Evolutionary conservation across 2,888 invertebrate genomes (phyloP).

Genomic region (Acleris cristana): DNA sequence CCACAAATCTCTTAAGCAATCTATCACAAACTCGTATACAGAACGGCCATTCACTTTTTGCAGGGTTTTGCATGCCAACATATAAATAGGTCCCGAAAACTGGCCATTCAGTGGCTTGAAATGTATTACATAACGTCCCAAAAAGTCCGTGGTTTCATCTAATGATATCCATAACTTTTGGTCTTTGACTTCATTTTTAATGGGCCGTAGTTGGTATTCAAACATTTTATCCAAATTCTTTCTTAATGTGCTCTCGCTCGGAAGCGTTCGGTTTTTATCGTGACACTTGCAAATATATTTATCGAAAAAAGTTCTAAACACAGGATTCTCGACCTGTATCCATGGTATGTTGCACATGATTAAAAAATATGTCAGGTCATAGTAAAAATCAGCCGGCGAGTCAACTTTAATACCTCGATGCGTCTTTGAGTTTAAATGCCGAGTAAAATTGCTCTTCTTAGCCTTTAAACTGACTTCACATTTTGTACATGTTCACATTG

Average conservation of each 20-base stretch:
- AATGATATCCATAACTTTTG: slow-evolving; percentile 13
- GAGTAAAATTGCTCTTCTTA: slow-evolving; percentile 5
- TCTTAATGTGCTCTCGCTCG: not conserved
- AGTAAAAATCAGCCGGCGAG: not conserved
- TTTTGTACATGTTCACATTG: slow-evolving; percentile 10
- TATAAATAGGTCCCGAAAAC: not conserved
- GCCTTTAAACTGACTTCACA: slow-evolving; percentile 15
- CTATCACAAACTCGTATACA: not conserved
- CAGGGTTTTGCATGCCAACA: not conserved
- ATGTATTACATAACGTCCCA: slow-evolving; percentile 13
- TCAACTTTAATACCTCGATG: not conserved
- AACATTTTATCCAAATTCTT: not conserved
- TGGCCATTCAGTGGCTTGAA: not conserved
- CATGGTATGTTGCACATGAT: slow-evolving; percentile 1
- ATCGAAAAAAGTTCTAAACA: slow-evolving; percentile 1
- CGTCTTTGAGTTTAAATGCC: slow-evolving; percentile 7
- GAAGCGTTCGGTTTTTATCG: slow-evolving; percentile 8
- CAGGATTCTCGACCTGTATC: slow-evolving; percentile 10
- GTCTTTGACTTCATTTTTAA: not conserved
- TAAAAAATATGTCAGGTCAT: slow-evolving; percentile 11
- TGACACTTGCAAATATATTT: slow-evolving; percentile 11
- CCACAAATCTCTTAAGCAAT: too few species aligned
- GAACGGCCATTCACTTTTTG: not conserved
- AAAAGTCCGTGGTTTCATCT: slow-evolving; percentile 21
- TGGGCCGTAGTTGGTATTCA: too few species aligned